Evolutionary conservation across 2,888 invertebrate species (phyloP).

Genomic region (Oscheius onirici): DNA sequence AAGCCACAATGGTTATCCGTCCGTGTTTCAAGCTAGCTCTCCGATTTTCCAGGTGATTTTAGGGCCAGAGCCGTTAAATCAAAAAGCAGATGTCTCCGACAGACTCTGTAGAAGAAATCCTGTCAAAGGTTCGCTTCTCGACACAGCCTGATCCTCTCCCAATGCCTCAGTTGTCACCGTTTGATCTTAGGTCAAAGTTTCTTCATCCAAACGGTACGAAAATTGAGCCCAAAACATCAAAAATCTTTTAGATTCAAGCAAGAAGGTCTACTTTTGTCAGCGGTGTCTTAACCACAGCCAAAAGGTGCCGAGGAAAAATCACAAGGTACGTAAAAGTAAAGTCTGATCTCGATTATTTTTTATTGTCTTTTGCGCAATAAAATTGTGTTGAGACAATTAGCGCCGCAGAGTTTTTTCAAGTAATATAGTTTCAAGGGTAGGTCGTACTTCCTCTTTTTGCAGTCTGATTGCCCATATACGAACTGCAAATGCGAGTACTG

Average conservation of each 20-base stretch:
- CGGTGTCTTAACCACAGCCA: slow-evolving; percentile 67
- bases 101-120: slow-evolving; percentile 19
- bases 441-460: slow-evolving; percentile 2
- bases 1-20: slow-evolving; percentile 16
- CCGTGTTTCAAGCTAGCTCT: neutral
- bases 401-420: neutral
- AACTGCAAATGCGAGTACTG: slow-evolving; percentile 60
- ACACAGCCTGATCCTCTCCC: neutral
- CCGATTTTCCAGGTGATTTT: neutral
- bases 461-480: slow-evolving; percentile 62
- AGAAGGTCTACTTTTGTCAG: slow-evolving; percentile 69
- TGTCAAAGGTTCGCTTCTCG: neutral
- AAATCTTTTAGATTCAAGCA: slow-evolving; percentile 36
- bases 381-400: neutral
- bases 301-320: slow-evolving; percentile 65
- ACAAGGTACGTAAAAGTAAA: slow-evolving; percentile 48
- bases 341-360: neutral
- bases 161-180: neutral
- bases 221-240: neutral
- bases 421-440: slow-evolving; percentile 1
- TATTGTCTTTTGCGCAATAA: neutral
- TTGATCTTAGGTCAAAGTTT: neutral
- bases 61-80: neutral
- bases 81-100: neutral
- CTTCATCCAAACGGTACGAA: too few species aligned